Percentiles rank a stretch among this genome's conserved stretches.
These are phyloP conservation scores for Pecten maximus DNA, from an alignment of 2,888 invertebrate species.

Conservation along the genomic window DNA sequence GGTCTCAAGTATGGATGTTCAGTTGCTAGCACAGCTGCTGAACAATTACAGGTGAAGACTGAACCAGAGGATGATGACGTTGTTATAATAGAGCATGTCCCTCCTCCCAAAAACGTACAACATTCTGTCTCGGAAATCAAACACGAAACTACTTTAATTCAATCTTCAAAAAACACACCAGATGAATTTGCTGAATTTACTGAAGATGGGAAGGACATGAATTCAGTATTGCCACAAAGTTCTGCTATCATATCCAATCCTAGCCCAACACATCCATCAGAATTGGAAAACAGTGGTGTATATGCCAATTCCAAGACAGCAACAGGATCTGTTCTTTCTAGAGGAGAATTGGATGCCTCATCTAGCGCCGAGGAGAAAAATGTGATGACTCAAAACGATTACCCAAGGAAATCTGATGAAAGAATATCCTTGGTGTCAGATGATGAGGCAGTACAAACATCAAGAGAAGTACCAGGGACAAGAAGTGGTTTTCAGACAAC, in stretches of 20 bases:
- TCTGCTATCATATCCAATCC: too few relatives aligned
- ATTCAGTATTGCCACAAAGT: too few relatives aligned
- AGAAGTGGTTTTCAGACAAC: neutral
- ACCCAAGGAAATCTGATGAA: neutral
- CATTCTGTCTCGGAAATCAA: neutral
- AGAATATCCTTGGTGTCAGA: neutral
- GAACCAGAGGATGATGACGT: neutral
- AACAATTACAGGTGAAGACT: neutral
- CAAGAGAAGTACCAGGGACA: neutral
- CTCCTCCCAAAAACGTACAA: neutral
- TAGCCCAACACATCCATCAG: too few relatives aligned
- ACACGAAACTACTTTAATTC: neutral
- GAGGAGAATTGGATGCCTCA: too few relatives aligned
- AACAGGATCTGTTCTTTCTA: too few relatives aligned
- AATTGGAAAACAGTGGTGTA: too few relatives aligned
- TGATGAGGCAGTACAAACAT: neutral
- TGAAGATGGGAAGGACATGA: too few relatives aligned
- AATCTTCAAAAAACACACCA: neutral
- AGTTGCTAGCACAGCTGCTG: neutral
- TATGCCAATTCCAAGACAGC: too few relatives aligned
- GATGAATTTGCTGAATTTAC: too few relatives aligned
- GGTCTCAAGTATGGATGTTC: slow-evolving; percentile 9
- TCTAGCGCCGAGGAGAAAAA: neutral
- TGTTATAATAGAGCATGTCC: neutral
- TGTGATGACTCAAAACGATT: neutral